These are phyloP conservation scores for Platycercus adscitus DNA, from an alignment of 2,113 vertebrate genomes.

Conservation along the genomic window DNA sequence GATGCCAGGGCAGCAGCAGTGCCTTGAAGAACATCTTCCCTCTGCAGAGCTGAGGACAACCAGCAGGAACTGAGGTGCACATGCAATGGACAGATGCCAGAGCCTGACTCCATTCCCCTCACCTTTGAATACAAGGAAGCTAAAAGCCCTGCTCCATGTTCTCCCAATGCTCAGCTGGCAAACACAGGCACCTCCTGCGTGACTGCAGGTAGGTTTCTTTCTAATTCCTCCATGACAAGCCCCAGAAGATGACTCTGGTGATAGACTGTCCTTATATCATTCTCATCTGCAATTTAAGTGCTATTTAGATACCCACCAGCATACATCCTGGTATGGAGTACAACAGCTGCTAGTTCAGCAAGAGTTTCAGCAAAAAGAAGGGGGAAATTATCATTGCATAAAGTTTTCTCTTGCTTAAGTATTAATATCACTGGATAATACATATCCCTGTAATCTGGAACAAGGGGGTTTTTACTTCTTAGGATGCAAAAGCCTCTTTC, in stretches of 20 bases:
- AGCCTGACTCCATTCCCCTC: not conserved
- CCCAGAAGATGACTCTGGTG: not conserved
- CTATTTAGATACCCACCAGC: not conserved
- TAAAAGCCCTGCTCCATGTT: not conserved
- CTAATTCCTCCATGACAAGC: not conserved
- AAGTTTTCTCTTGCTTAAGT: not conserved
- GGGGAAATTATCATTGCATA: not conserved
- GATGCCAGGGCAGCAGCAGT: not conserved
- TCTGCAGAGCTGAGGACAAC: not conserved
- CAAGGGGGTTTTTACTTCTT: not conserved
- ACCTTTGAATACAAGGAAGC: not conserved
- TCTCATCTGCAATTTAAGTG: not conserved
- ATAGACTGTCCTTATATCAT: not conserved
- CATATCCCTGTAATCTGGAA: not conserved
- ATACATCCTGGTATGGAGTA: not conserved
- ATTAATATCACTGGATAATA: not conserved
- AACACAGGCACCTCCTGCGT: rapidly evolving
- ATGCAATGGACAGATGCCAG: not conserved
- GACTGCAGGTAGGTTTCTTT: not conserved
- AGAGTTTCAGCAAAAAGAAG: not conserved
- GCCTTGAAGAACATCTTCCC: not conserved
- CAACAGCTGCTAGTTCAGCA: not conserved
- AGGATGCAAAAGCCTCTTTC: not conserved
- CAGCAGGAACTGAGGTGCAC: not conserved
- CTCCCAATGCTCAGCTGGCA: not conserved